phyloP scores from a whole-genome alignment of 2,888 invertebrate genomes.

The Petrolisthes cinctipes region DNA sequence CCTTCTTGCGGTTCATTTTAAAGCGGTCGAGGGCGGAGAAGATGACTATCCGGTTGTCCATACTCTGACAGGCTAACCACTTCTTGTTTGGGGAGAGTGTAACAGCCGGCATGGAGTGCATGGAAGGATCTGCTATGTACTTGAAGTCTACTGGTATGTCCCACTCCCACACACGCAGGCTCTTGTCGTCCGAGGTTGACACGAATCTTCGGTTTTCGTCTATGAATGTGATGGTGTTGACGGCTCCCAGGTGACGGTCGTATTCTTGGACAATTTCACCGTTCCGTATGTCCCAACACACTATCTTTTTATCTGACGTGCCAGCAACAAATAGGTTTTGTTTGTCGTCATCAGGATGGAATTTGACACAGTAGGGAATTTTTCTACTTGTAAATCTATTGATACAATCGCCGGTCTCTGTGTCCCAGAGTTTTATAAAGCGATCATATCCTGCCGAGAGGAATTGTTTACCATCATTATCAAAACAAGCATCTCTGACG shows the following conservation, averaged over 20 bases:
- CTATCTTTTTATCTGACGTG: slow-evolving; percentile 98
- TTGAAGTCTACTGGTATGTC: slow-evolving; percentile 99
- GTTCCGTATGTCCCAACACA: slow-evolving; percentile 96
- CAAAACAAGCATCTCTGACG: slow-evolving; percentile 95
- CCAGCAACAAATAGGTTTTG: slow-evolving; percentile 98
- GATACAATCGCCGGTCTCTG: slow-evolving; percentile 91
- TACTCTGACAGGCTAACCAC: slow-evolving; percentile 98
- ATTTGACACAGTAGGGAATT: slow-evolving; percentile 97
- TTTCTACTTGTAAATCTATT: slow-evolving; percentile 94
- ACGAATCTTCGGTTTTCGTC: slow-evolving; percentile 98
- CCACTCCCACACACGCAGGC: slow-evolving; percentile 99
- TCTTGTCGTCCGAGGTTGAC: slow-evolving; percentile 99
- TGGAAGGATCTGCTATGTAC: slow-evolving; percentile 98
- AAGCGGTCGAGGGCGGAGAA: slow-evolving; percentile 97
- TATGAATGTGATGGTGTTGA: slow-evolving; percentile 98
- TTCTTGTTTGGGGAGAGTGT: slow-evolving; percentile 96
- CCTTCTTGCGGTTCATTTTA: slow-evolving; percentile 97
- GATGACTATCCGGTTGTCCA: slow-evolving; percentile 98
- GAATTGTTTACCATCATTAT: slow-evolving; percentile 92
- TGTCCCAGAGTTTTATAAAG: slow-evolving; percentile 98
- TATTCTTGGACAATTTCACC: slow-evolving; percentile 98
- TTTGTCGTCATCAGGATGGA: slow-evolving; percentile 96
- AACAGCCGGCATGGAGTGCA: slow-evolving; percentile 99
- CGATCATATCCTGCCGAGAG: slow-evolving; percentile 95
- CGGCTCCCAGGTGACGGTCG: slow-evolving; percentile 97